Conservation (phyloP, 2,113 vertebrate species). For the Ceyx margarethae region DNA sequence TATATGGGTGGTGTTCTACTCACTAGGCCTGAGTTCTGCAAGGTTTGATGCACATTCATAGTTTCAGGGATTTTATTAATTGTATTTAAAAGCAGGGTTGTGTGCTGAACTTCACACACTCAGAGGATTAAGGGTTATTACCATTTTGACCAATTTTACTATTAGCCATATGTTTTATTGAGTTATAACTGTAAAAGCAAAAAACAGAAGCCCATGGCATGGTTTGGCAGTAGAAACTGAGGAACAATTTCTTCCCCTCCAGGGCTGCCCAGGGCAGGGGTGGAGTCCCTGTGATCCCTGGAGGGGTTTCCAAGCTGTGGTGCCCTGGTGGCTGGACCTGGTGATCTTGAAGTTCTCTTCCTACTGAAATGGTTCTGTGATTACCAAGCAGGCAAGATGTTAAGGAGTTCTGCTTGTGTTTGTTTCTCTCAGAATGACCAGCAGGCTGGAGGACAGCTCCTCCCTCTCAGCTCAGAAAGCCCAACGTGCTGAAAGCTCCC, state of each 20-base stretch:
- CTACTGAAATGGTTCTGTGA: neutral
- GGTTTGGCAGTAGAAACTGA: neutral
- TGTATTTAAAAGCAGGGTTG: neutral
- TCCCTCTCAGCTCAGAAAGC: conserved; percentile 31
- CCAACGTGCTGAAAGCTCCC: neutral
- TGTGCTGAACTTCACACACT: neutral
- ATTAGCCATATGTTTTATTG: neutral
- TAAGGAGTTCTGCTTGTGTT: neutral
- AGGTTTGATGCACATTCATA: neutral
- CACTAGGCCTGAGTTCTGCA: neutral
- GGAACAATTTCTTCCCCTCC: neutral
- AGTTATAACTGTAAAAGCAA: neutral
- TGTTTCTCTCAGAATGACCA: conserved; percentile 73
- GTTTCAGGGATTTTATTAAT: neutral
- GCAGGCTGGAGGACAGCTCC: conserved; percentile 16
- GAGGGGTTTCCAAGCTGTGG: neutral
- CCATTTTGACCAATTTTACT: neutral
- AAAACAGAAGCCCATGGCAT: neutral
- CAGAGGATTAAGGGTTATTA: neutral
- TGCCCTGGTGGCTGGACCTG: neutral
- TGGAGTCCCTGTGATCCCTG: neutral
- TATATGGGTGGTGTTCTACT: neutral
- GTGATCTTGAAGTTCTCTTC: neutral
- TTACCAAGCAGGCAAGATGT: neutral
- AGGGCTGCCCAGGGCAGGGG: too few species aligned